A percentile compares a stretch with the other conserved stretches of the same genome.
Conservation (phyloP, 2,113 vertebrate genomes). For the Gambusia holbrooki region DNA sequence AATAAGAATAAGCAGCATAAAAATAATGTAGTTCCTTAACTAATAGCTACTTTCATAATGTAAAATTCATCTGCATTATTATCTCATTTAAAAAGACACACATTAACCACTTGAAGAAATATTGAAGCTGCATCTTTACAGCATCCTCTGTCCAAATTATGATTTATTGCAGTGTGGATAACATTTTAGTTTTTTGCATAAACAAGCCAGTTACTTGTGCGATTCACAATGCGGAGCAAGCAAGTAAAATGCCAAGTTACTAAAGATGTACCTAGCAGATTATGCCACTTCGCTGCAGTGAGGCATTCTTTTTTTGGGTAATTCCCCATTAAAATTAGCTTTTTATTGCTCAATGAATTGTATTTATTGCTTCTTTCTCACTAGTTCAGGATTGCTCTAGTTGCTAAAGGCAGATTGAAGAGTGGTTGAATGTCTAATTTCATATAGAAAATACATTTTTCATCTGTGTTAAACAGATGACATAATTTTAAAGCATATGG, state of each 20-base stretch:
- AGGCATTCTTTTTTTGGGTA: neutral
- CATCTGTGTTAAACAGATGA: neutral
- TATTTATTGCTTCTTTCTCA: neutral
- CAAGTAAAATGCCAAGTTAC: constrained; percentile 14
- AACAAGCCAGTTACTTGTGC: neutral
- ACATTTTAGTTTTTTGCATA: constrained; percentile 27
- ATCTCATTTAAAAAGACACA: constrained; percentile 2
- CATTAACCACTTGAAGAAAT: constrained; percentile 2
- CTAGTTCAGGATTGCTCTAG: neutral
- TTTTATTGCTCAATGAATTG: neutral
- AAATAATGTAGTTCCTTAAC: neutral
- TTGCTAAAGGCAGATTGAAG: neutral
- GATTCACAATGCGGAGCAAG: constrained; percentile 13
- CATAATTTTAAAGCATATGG: too few species aligned
- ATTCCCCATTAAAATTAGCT: neutral
- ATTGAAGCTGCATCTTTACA: constrained; percentile 2
- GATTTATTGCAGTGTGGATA: constrained; percentile 11
- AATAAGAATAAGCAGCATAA: too few species aligned
- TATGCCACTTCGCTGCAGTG: neutral
- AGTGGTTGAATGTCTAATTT: neutral
- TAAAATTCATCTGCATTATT: neutral
- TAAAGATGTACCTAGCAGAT: neutral
- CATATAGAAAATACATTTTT: neutral
- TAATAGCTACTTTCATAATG: neutral
- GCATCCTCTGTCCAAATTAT: constrained; percentile 12